Evolutionary conservation across 1,140 invertebrate species (phyloP).

Genomic region (Brachionus angularis): DNA sequence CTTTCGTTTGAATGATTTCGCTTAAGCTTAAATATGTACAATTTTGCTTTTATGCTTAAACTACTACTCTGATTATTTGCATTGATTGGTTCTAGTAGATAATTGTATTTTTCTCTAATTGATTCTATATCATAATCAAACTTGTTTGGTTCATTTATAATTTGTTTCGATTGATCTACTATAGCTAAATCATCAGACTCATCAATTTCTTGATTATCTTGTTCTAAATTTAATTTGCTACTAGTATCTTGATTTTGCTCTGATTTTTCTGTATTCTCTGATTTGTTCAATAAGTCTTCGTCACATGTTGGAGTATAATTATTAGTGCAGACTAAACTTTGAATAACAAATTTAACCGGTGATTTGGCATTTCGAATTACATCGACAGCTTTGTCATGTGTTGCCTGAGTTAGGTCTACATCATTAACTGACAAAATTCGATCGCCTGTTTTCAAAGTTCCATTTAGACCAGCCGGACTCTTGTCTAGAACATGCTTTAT

Average conservation of each 20-base stretch:
- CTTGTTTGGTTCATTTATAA: neutral
- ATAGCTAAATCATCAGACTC: neutral
- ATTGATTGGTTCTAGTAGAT: slow-evolving; percentile 47
- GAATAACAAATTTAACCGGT: slow-evolving; percentile 83
- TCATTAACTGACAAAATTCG: slow-evolving; percentile 67
- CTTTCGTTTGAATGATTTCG: slow-evolving; percentile 54
- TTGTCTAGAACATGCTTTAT: slow-evolving; percentile 91
- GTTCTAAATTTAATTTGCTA: too few relatives aligned
- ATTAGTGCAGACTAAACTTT: slow-evolving; percentile 69
- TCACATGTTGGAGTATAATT: neutral
- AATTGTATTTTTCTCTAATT: slow-evolving; percentile 31
- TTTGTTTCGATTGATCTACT: slow-evolving; percentile 50
- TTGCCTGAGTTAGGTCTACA: slow-evolving; percentile 77
- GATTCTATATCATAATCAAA: slow-evolving; percentile 8
- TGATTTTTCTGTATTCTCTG: too few relatives aligned
- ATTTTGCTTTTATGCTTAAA: slow-evolving; percentile 60
- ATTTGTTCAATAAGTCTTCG: neutral
- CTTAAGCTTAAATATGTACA: slow-evolving; percentile 24
- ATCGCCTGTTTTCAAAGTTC: slow-evolving; percentile 71
- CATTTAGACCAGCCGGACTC: slow-evolving; percentile 85
- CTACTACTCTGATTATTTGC: slow-evolving; percentile 66
- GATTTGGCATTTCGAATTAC: slow-evolving; percentile 84
- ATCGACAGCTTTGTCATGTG: slow-evolving; percentile 89
- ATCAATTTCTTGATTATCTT: neutral
- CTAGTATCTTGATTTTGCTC: too few relatives aligned